Conservation (phyloP, 2,797 vertebrate genomes). For the Cottoperca gobio region DNA sequence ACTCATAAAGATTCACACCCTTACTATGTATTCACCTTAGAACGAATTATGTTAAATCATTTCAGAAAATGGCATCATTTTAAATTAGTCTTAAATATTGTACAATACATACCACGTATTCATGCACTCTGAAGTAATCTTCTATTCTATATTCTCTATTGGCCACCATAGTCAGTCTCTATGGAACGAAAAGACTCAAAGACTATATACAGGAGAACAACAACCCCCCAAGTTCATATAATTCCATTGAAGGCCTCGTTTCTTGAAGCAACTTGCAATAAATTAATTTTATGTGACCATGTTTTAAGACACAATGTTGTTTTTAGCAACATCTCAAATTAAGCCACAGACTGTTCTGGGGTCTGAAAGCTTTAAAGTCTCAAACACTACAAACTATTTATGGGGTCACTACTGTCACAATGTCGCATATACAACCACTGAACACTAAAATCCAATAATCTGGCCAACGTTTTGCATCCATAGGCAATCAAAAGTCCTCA, state of each 20-base stretch:
- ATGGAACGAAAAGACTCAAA: neutral
- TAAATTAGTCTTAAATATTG: neutral
- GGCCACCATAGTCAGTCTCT: neutral
- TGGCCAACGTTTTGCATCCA: slow-evolving; percentile 29
- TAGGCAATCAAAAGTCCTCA: slow-evolving; percentile 15
- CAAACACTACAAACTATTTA: slow-evolving; percentile 21
- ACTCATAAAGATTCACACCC: too few species aligned
- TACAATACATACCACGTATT: neutral
- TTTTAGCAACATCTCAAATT: neutral
- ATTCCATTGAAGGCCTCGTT: neutral
- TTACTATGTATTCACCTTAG: neutral
- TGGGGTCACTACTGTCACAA: neutral
- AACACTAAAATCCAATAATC: slow-evolving; percentile 36
- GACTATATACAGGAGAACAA: neutral
- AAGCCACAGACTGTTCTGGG: too few species aligned
- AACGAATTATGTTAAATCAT: neutral
- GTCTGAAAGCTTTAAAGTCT: too few species aligned
- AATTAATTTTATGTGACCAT: neutral
- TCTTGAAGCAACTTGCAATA: too few species aligned
- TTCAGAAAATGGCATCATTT: neutral
- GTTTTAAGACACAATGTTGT: neutral
- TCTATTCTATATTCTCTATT: neutral
- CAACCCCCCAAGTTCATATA: neutral
- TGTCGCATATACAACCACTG: neutral
- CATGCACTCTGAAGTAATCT: neutral